Base-by-base conservation (phyloP, 2,888 invertebrate species). In the Coelogynopora nodosa region DNA sequence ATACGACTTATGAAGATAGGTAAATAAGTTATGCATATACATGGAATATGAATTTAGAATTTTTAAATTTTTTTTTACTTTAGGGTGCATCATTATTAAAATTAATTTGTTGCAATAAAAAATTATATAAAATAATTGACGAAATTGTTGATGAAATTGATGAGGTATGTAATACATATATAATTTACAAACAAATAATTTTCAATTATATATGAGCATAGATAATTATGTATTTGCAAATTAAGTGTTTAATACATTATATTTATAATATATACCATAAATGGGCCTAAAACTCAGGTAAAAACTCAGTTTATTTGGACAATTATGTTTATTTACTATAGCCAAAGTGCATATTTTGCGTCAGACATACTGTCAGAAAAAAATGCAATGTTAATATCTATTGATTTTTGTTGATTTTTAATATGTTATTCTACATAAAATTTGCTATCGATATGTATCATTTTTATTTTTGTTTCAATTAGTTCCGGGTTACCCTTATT, bases 11-110 rank as follows among this genome's bases (percentile, higher is more conserved):
- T 74, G 74, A 10, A 74, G 74, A 74, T 74, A 74, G 74, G 74
- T 74, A 74, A 74, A 74, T 74, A 74, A 74, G 74, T 74, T 74
- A 74, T 74, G n/a, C n/a, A n/a, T n/a, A n/a, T n/a, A n/a, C n/a
- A n/a, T n/a, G n/a, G n/a, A n/a, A n/a, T n/a, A n/a, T n/a, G n/a
- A n/a, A n/a, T n/a, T n/a, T n/a, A n/a, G n/a, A n/a, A n/a, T n/a
- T n/a, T n/a, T n/a, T n/a, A n/a, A n/a, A n/a, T n/a, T n/a, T n/a
- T n/a, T n/a, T n/a, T n/a, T n/a, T n/a, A n/a, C 18, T 26, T n/a
- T 74, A 74, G 23, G 23, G 27, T 26, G 23, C 5, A 23, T 74
- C 5, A 74, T 74, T 74, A n/a, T 74, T 74, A 26, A 5, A 49
- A 49, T 49, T 49, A 10, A 49, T 49, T 49, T 49, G 49, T 49